Evolutionary conservation across 2,888 invertebrate species (phyloP), one percentile per base, ranked within the genome.

Genomic region (Parnassius smintheus): DNA sequence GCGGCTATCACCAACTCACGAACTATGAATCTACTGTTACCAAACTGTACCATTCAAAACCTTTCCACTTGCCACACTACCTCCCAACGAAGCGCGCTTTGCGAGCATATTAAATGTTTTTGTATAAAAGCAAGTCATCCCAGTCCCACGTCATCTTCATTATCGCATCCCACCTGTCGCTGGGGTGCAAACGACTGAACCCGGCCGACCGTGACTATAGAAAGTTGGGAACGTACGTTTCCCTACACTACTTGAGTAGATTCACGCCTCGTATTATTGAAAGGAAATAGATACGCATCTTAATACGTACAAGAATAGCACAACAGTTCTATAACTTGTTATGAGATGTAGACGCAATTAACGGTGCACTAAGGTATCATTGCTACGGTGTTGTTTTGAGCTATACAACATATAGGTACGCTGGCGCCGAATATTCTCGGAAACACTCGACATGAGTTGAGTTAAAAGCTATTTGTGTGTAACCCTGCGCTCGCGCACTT

Each of bases 391-490:
- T 53, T 45, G 48, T 64, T 67, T 68, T 59, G 62, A 66, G 65
- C 70, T 70, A 62, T 66, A 65, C 61, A 61, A 62, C 66, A 64
- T 61, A 62, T 62, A 65, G 59, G 55, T 65, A 65, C 61, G 59
- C 65, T 68, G 72, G 71, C 75, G 75, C 72, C 71, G 75, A 82
- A 76, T 75, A 78, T 88, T 86, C 84, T 79, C 70, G 81, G 85
- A 88, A 87, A 75, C 83, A 86, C 88, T 88, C 80, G 81, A 85
- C 74, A 81, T 72, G 74, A 77, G 75, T 81, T 72, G 73, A 74
- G 77, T 78, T 81, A 80, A 80, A 83, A 85, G 89, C 82, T 91
- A 91, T 90, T 91, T 91, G 77, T 81, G 90, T 85, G 82, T 85
- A 90, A 83, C 86, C 85, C 88, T 87, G 87, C 81, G 80, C 76